Evolutionary conservation across 2,888 invertebrate genomes (phyloP).

Genomic region (Atethmia centrago): DNA sequence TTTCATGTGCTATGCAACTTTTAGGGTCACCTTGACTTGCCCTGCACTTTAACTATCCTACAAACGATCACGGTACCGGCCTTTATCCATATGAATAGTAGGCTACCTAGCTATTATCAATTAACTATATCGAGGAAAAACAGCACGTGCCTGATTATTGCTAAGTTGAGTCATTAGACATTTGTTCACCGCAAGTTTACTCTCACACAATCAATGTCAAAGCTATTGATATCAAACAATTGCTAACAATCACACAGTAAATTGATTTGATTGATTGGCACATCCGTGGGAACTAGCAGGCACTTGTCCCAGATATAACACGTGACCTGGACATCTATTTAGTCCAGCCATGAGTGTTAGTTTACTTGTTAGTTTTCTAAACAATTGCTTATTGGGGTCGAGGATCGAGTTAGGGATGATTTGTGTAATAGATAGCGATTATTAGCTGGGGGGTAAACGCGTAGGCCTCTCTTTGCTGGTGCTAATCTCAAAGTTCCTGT

Average conservation of each 20-base stretch:
- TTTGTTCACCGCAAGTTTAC: constrained; percentile 21
- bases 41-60: background rate
- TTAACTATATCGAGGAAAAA: constrained; percentile 4
- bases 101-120: background rate
- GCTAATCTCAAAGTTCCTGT: background rate
- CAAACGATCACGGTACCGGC: background rate
- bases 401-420: background rate
- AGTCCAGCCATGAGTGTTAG: background rate
- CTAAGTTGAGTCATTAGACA: constrained; percentile 37
- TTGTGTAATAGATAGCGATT: background rate
- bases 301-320: background rate
- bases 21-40: constrained; percentile 1
- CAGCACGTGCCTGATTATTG: constrained; percentile 30
- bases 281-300: constrained; percentile 19
- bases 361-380: background rate
- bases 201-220: constrained; percentile 48
- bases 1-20: background rate
- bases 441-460: background rate
- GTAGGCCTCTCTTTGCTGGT: background rate
- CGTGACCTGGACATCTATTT: background rate
- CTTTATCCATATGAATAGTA: background rate
- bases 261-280: constrained; percentile 31
- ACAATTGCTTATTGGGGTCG: background rate
- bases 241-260: background rate
- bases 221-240: constrained; percentile 36